These are phyloP conservation scores for Cartodere bifasciata DNA, from an alignment of 2,888 invertebrate genomes.

Conservation along the genomic window DNA sequence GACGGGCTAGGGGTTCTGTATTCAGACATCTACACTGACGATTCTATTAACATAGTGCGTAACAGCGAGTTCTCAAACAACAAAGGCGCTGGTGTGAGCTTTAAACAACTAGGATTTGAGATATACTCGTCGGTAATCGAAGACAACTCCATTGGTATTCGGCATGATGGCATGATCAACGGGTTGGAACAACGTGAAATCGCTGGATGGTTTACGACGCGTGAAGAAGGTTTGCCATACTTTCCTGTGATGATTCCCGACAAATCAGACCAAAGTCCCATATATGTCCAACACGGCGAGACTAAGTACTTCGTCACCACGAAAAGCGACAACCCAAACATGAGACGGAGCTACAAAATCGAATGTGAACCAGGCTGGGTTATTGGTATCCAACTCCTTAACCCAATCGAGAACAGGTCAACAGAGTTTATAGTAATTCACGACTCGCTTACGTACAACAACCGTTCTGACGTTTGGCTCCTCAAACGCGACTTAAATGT, in stretches of 20 bases:
- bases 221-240: constrained; percentile 60
- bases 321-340: constrained; percentile 44
- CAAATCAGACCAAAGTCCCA: constrained; percentile 34
- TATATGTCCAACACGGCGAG: constrained; percentile 39
- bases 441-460: constrained; percentile 58
- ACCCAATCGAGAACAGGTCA: constrained; percentile 80
- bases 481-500: constrained; percentile 72
- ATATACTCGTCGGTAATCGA: constrained; percentile 67
- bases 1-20: constrained; percentile 91
- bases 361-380: constrained; percentile 72
- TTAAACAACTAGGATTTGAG: constrained; percentile 76
- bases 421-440: constrained; percentile 71
- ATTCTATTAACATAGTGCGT: constrained; percentile 66
- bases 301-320: constrained; percentile 71
- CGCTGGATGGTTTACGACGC: constrained; percentile 78
- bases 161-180: constrained; percentile 81
- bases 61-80: constrained; percentile 78
- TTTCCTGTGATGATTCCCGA: constrained; percentile 61
- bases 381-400: constrained; percentile 78
- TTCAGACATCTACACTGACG: constrained; percentile 83
- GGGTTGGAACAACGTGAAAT: constrained; percentile 79
- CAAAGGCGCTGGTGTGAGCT: constrained; percentile 76
- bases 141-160: constrained; percentile 81
- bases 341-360: constrained; percentile 46
- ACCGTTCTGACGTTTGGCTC: constrained; percentile 58